Conservation (phyloP, 2,113 vertebrate species). For the Sander lucioperca region DNA sequence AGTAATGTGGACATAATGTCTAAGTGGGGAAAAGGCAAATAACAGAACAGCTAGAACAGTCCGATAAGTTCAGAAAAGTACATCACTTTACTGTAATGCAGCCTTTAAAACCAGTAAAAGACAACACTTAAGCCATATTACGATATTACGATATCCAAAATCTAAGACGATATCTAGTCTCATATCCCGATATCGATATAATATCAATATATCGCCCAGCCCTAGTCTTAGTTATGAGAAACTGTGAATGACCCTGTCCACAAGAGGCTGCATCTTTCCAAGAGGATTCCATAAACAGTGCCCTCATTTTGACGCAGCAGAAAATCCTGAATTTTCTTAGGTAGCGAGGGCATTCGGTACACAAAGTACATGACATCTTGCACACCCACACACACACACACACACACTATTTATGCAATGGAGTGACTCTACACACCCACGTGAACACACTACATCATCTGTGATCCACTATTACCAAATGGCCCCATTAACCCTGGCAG, state of each 20-base stretch:
- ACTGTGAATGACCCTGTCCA: neutral
- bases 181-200: too few species aligned
- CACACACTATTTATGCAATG: conserved; percentile 1
- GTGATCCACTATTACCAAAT: conserved; percentile 51
- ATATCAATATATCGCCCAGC: too few species aligned
- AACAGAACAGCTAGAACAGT: too few species aligned
- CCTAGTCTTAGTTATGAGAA: neutral
- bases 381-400: conserved; percentile 1
- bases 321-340: neutral
- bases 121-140: too few species aligned
- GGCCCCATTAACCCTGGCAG: conserved; percentile 34
- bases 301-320: neutral
- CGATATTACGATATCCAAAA: too few species aligned
- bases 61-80: too few species aligned
- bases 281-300: neutral
- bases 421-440: conserved; percentile 37
- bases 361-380: conserved; percentile 6
- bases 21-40: too few species aligned
- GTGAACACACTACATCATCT: conserved; percentile 50
- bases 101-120: too few species aligned
- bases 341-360: conserved; percentile 18
- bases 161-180: too few species aligned
- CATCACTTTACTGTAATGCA: too few species aligned
- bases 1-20: too few species aligned
- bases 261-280: neutral